A percentile compares a stretch with the other conserved stretches of the same genome.
These are phyloP conservation scores for Aplochiton taeniatus DNA, from an alignment of 2,797 vertebrate species.

Conservation along the genomic window DNA sequence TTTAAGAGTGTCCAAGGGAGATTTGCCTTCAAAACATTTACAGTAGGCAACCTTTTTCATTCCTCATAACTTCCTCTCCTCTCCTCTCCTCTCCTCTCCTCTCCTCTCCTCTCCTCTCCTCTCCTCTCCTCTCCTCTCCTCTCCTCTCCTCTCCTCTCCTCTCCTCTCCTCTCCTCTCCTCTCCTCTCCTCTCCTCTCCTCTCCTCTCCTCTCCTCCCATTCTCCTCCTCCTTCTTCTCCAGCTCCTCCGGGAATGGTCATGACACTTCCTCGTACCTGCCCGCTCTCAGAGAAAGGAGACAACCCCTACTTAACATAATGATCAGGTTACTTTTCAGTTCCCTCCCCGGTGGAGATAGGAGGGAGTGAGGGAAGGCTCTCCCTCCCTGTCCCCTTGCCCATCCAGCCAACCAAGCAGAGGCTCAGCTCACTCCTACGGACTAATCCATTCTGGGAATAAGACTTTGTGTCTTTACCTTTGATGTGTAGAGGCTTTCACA, in stretches of 20 bases:
- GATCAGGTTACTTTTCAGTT: no score
- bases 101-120: neutral
- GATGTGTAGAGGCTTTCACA: constrained; percentile 31
- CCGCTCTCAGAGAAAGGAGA: no score
- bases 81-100: neutral
- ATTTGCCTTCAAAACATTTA: no score
- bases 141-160: constrained; percentile 1
- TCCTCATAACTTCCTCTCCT: neutral
- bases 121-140: neutral
- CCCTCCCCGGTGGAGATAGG: no score
- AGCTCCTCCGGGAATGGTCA: no score
- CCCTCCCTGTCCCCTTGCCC: constrained; percentile 18
- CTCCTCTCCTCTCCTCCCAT: constrained; percentile 12
- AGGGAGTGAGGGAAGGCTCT: neutral
- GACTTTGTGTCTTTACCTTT: constrained; percentile 20
- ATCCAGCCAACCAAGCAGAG: constrained; percentile 20
- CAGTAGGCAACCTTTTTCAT: no score
- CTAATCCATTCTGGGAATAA: constrained; percentile 43
- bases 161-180: constrained; percentile 23
- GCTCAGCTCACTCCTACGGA: neutral
- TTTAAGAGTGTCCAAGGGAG: no score
- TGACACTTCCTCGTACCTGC: no score
- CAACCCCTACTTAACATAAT: no score
- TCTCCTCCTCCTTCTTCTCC: neutral
- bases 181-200: no score